Evolutionary conservation across 1,140 invertebrate genomes (phyloP).

Genomic region (Megathymus violae): DNA sequence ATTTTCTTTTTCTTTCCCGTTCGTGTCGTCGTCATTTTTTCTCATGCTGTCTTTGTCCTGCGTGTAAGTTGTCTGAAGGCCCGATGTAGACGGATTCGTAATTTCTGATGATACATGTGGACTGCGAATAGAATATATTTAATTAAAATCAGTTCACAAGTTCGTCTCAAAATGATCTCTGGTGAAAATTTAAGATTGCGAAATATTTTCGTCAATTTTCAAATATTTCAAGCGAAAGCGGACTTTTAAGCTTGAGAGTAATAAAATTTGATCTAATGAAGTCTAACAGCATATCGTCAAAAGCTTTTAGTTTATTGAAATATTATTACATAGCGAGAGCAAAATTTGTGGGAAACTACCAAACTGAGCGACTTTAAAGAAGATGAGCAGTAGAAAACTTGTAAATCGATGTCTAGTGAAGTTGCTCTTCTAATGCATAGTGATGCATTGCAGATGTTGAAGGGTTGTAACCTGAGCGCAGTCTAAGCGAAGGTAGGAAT

Average conservation of each 20-base stretch:
- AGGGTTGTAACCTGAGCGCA: slow-evolving; percentile 6
- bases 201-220: neutral
- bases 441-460: slow-evolving; percentile 23
- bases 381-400: slow-evolving; percentile 4
- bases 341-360: neutral
- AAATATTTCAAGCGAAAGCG: slow-evolving; percentile 13
- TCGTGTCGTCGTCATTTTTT: slow-evolving; percentile 65
- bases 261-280: slow-evolving; percentile 4
- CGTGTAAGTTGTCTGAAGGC: slow-evolving; percentile 56
- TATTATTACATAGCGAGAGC: slow-evolving; percentile 15
- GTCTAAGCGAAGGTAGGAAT: slow-evolving; percentile 15
- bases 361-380: neutral
- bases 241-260: neutral
- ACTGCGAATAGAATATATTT: slow-evolving; percentile 54
- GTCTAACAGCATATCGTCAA: neutral
- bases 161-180: neutral
- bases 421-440: slow-evolving; percentile 13
- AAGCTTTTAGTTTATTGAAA: slow-evolving; percentile 18
- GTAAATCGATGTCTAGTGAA: slow-evolving; percentile 8
- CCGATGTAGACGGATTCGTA: slow-evolving; percentile 74
- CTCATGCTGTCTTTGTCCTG: slow-evolving; percentile 71
- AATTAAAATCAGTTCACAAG: neutral
- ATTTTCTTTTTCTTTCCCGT: slow-evolving; percentile 56
- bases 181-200: slow-evolving; percentile 3
- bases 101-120: slow-evolving; percentile 78